Conservation (phyloP, 2,797 vertebrate species). For the Eupleurogrammus muticus region DNA sequence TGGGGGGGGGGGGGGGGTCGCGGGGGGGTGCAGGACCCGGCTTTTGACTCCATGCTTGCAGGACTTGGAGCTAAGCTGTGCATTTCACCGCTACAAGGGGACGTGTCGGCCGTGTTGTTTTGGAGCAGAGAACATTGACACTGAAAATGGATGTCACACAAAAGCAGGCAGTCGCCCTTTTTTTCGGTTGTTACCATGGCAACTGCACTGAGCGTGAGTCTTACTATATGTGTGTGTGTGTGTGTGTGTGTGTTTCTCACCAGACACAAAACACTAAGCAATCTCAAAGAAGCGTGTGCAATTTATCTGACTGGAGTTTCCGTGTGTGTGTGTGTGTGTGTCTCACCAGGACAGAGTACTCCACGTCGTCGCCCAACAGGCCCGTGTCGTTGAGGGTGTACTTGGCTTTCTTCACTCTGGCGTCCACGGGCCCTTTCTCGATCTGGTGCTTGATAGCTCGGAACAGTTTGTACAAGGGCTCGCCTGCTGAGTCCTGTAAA, state of each 20-base stretch:
- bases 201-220: conserved; percentile 56
- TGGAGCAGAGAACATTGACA: conserved; percentile 64
- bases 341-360: conserved; percentile 93
- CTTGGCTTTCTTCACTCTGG: conserved; percentile 95
- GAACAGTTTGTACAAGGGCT: conserved; percentile 98
- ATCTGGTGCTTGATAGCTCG: conserved; percentile 99
- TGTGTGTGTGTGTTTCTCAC: conserved; percentile 74
- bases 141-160: conserved; percentile 78
- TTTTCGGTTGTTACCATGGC: conserved; percentile 65
- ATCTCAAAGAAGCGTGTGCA: conserved; percentile 51
- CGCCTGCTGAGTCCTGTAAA: conserved; percentile 93
- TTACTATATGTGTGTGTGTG: conserved; percentile 7
- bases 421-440: conserved; percentile 97
- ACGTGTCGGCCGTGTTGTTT: conserved; percentile 52
- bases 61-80: conserved; percentile 38
- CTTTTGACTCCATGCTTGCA: conserved; percentile 47
- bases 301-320: conserved; percentile 24
- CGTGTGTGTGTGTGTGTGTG: conserved; percentile 6
- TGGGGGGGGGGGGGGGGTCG: conserved; percentile 24
- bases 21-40: no score
- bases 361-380: conserved; percentile 95
- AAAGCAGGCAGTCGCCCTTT: conserved; percentile 63
- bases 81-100: conserved; percentile 47
- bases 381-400: conserved; percentile 98
- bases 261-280: conserved; percentile 71